Percentiles rank a stretch among this genome's conserved stretches.
Conservation (phyloP, 2,797 vertebrate species). For the Clarias fuscus region DNA sequence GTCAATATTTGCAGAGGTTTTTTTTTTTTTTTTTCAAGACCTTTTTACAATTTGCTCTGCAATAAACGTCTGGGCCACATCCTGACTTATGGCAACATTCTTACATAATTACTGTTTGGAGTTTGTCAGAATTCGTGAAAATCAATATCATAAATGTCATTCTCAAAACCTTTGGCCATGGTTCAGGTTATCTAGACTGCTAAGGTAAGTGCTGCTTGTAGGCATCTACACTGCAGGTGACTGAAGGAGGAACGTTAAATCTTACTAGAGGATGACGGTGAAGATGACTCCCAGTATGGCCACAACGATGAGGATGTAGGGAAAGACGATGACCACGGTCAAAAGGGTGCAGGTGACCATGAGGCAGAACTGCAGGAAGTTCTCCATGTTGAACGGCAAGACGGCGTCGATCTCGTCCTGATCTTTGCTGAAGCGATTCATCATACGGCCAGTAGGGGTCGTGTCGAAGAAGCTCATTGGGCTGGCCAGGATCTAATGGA, state of each 20-base stretch:
- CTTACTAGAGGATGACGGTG: slow-evolving; percentile 69
- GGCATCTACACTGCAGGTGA: background rate
- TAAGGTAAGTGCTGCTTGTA: background rate
- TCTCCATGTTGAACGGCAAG: slow-evolving; percentile 75
- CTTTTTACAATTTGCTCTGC: no score
- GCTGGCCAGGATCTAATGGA: slow-evolving; percentile 72
- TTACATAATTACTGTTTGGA: no score
- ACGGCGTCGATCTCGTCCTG: slow-evolving; percentile 78
- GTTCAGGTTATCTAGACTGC: background rate
- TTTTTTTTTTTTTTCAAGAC: no score
- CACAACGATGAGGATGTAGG: slow-evolving; percentile 71
- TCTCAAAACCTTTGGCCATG: no score
- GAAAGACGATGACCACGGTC: slow-evolving; percentile 72
- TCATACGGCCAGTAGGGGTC: slow-evolving; percentile 80
- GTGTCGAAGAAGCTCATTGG: slow-evolving; percentile 84
- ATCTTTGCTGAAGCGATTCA: slow-evolving; percentile 85
- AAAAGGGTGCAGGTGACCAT: slow-evolving; percentile 66
- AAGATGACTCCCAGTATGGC: slow-evolving; percentile 62
- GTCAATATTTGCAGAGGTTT: no score
- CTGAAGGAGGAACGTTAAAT: background rate
- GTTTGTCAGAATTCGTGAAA: no score
- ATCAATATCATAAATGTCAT: no score
- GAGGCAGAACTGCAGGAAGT: slow-evolving; percentile 76
- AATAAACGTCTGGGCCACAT: no score
- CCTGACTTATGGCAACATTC: no score